A percentile compares a stretch with the other conserved stretches of the same genome.
phyloP scores from a whole-genome alignment of 1,140 invertebrate genomes.

The Lutraria rhynchaena region DNA sequence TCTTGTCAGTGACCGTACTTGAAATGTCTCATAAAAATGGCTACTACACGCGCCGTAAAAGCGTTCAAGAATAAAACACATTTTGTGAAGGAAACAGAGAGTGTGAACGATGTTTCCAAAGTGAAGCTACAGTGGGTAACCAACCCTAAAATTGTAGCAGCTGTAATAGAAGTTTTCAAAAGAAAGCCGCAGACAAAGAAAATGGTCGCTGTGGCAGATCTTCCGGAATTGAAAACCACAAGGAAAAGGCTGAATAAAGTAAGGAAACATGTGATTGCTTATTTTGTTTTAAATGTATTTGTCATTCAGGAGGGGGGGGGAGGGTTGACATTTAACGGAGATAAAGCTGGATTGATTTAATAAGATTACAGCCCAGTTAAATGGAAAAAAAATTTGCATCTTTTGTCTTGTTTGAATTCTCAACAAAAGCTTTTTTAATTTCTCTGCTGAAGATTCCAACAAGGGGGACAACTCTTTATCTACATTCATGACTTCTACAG shows the following conservation, averaged over 20 bases:
- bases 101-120: conserved; percentile 16
- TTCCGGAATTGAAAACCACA: not conserved
- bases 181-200: conserved; percentile 10
- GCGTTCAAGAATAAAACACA: not conserved
- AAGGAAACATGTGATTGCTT: conserved; percentile 9
- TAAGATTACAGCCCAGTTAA: too few species aligned
- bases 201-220: conserved; percentile 1
- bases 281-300: too few species aligned
- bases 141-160: conserved; percentile 26
- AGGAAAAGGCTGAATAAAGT: conserved; percentile 8
- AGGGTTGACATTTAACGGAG: too few species aligned
- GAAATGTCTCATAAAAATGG: conserved; percentile 16
- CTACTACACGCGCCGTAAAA: not conserved
- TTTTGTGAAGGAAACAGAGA: conserved; percentile 3
- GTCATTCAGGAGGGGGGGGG: too few species aligned
- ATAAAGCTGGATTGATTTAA: too few species aligned
- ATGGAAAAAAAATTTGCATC: too few species aligned
- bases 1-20: too few species aligned
- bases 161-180: conserved; percentile 19
- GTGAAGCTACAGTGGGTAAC: conserved; percentile 37
- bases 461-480: too few species aligned
- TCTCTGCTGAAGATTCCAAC: too few species aligned
- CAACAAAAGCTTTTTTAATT: too few species aligned
- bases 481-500: too few species aligned
- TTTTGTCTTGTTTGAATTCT: too few species aligned